Base-by-base conservation (phyloP, 2,888 invertebrate species). In the Rhopalosiphum nymphaeae region DNA sequence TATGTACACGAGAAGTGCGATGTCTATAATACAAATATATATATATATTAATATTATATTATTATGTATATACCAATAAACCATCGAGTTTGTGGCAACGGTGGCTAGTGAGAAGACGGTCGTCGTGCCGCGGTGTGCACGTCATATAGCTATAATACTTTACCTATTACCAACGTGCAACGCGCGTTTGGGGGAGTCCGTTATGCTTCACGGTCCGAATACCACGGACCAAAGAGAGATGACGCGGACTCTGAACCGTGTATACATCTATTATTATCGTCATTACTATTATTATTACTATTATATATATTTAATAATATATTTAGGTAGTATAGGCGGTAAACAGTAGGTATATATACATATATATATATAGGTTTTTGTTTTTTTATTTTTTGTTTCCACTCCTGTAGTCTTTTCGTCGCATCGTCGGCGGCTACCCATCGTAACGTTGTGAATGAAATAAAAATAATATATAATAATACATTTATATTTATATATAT, bases 191-290 rank as follows among this genome's bases (percentile, higher is more conserved):
- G 56, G 46, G 85, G 93, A 93, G 93, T 94, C 93, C 90, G 93
- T 90, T 94, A 94, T 94, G 93, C 93, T 94, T 94, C 93, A 94
- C 93, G 93, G 93, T 94, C 36, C 93, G 93, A 49, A 67, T 94
- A 57, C 90, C 93, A 94, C 93, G 93, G 93, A 94, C 90, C 93
- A 94, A 93, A 94, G 93, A 94, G 93, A 94, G 93, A 87, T 88
- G 92, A 92, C 91, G 92, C 93, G 93, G 89, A 93, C 93, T 89
- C 84, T 89, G 93, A 93, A 93, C 93, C 93, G 93, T 49, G 57
- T 36, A 78, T 78, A 78, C 78, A 78, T 78, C 78, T 36, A 78
- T 78, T 78, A 78, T 78, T 78, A 78, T 78, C 78, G 25, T 78
- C 16, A 53, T 89, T 53, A 53, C 53, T 36, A 53, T 21, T 53